Percentiles rank a stretch among this genome's conserved stretches.
These are phyloP conservation scores for Upupa epops DNA, from an alignment of 2,113 vertebrate genomes.

Conservation along the genomic window DNA sequence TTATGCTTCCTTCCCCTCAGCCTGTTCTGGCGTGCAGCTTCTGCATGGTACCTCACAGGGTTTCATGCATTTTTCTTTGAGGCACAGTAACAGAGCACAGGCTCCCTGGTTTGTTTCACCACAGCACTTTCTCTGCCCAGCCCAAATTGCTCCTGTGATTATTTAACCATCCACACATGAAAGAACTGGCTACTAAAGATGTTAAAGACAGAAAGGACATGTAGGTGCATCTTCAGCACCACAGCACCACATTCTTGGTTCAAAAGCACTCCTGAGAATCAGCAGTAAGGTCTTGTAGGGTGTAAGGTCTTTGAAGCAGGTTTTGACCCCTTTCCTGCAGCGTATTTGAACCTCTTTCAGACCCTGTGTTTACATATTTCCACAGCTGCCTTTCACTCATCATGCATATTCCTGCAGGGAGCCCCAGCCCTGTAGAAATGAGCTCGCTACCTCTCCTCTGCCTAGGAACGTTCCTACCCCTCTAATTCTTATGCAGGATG, in stretches of 20 bases:
- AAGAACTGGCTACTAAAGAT: background rate
- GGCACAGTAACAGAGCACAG: background rate
- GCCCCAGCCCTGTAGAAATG: background rate
- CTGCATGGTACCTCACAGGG: background rate
- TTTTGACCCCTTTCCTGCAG: background rate
- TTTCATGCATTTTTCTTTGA: constrained; percentile 26
- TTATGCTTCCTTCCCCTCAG: background rate
- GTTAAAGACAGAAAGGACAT: background rate
- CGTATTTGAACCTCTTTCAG: constrained; percentile 22
- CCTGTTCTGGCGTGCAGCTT: background rate
- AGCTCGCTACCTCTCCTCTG: background rate
- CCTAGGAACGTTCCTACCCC: background rate
- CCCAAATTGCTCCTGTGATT: constrained; percentile 20
- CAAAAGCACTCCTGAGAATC: background rate
- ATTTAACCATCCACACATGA: constrained; percentile 24
- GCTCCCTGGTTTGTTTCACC: constrained; percentile 21
- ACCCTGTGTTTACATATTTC: constrained; percentile 17
- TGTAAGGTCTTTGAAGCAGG: constrained; percentile 13
- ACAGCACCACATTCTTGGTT: background rate
- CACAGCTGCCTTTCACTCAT: constrained; percentile 35
- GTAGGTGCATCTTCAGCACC: background rate
- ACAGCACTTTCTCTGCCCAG: background rate
- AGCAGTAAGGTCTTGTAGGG: background rate
- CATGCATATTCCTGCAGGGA: background rate
- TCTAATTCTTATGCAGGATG: background rate